Base-by-base conservation (phyloP, 2,797 vertebrate species). In the Perodicticus potto region DNA sequence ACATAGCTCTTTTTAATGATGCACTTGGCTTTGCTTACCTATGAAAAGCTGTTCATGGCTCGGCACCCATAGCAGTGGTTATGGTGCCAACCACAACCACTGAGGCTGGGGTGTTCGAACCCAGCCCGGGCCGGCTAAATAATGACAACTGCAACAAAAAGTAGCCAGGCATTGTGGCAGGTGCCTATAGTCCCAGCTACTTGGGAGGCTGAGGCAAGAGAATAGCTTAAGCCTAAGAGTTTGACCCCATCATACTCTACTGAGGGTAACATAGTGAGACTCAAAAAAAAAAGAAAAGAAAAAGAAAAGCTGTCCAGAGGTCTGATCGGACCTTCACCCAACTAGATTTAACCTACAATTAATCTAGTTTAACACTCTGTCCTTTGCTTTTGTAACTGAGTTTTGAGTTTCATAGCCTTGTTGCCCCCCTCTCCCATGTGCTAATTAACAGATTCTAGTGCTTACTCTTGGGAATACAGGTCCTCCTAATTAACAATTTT, bases 401-500 rank as follows among this genome's bases (percentile, higher is more conserved):
- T 74, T 89, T 43, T 70, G 80, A 65, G 27, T 27, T 55, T 91
- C 84, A 53, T 29, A 72, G 70, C n/a, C 19, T 43, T 84, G 27
- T 25, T n/a, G 0, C 11, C 10, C 34, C 32, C 7, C 25, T 13
- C 32, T 5, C 32, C 57, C 69, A 72, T 27, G 32, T 77, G 63
- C 72, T 76, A 87, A 95, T 70, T 91, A 93, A 65, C 43, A 91
- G 59, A 72, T 81, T 69, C 78, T 57, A 80, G 40, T 40, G 65
- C 72, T 94, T 77, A 55, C 49, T 78, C 69, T 85, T 89, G 92
- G 93, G 37, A 84, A 85, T 23, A 14, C 29, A 91, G 23, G 22
- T 69, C 45, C 32, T 95, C 65, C 34, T 57, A 76, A 63, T 90
- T 34, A 89, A 77, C 70, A 83, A 27, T 43, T 37, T n/a, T 84